These are phyloP conservation scores for Aramus guarauna DNA, from an alignment of 2,113 vertebrate genomes.

Conservation along the genomic window DNA sequence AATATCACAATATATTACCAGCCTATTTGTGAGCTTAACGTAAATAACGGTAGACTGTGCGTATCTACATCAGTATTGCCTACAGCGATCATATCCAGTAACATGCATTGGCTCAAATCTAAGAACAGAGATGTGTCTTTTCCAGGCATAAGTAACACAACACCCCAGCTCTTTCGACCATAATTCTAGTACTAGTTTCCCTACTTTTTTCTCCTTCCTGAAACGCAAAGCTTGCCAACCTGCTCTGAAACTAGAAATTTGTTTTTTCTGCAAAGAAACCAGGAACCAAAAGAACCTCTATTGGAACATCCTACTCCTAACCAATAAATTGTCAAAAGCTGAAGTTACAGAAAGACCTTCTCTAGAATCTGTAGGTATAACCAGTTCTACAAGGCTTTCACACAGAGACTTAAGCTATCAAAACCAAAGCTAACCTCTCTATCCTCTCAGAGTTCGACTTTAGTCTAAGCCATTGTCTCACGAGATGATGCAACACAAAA, in stretches of 20 bases:
- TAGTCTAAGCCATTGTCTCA: neutral
- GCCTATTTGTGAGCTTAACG: neutral
- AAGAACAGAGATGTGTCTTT: neutral
- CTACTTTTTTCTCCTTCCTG: neutral
- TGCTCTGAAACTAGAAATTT: neutral
- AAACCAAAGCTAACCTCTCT: neutral
- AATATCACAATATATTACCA: neutral
- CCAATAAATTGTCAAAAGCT: neutral
- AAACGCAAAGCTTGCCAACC: neutral
- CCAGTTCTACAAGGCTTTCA: neutral
- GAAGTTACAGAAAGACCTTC: neutral
- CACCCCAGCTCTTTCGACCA: neutral
- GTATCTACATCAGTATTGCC: neutral
- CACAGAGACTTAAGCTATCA: neutral
- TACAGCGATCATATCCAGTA: neutral
- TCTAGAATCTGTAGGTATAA: neutral
- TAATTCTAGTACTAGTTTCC: neutral
- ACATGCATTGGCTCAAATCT: neutral
- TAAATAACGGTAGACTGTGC: neutral
- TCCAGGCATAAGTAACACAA: neutral
- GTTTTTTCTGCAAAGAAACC: neutral
- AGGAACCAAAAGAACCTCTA: neutral
- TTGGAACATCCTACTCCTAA: neutral
- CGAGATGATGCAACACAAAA: neutral
- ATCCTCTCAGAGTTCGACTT: neutral